phyloP scores from a whole-genome alignment of 2,888 invertebrate genomes.

The Panorpa germanica region DNA sequence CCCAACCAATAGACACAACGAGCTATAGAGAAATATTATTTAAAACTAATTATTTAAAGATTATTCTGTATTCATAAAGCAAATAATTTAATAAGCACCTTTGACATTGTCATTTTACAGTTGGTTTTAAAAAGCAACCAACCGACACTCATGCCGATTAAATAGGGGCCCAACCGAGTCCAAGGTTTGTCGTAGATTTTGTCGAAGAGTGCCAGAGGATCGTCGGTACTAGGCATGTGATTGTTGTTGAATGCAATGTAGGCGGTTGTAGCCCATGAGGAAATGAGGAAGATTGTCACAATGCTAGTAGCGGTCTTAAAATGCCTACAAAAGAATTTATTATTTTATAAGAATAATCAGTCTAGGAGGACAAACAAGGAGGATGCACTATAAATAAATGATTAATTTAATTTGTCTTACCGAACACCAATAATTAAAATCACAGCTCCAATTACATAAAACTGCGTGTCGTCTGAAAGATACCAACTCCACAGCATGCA shows the following conservation, averaged over 20 bases:
- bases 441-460: slow-evolving; percentile 65
- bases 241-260: slow-evolving; percentile 61
- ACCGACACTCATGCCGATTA: slow-evolving; percentile 68
- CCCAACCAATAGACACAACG: slow-evolving; percentile 51
- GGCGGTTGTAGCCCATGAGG: slow-evolving; percentile 64
- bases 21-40: slow-evolving; percentile 22
- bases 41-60: slow-evolving; percentile 5
- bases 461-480: slow-evolving; percentile 71
- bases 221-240: slow-evolving; percentile 60
- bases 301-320: slow-evolving; percentile 55
- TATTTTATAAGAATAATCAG: slow-evolving; percentile 4
- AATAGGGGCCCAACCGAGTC: slow-evolving; percentile 68
- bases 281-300: slow-evolving; percentile 43
- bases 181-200: slow-evolving; percentile 83
- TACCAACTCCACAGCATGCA: slow-evolving; percentile 91
- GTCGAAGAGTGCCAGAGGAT: slow-evolving; percentile 69
- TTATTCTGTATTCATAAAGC: neutral
- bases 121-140: slow-evolving; percentile 71
- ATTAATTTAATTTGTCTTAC: slow-evolving; percentile 16
- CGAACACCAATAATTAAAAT: slow-evolving; percentile 61
- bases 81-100: slow-evolving; percentile 23
- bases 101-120: slow-evolving; percentile 53
- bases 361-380: neutral
- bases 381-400: slow-evolving; percentile 1
- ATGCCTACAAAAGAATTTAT: slow-evolving; percentile 42